phyloP scores from a whole-genome alignment of 2,888 invertebrate species.

The Nycteola revayana region DNA sequence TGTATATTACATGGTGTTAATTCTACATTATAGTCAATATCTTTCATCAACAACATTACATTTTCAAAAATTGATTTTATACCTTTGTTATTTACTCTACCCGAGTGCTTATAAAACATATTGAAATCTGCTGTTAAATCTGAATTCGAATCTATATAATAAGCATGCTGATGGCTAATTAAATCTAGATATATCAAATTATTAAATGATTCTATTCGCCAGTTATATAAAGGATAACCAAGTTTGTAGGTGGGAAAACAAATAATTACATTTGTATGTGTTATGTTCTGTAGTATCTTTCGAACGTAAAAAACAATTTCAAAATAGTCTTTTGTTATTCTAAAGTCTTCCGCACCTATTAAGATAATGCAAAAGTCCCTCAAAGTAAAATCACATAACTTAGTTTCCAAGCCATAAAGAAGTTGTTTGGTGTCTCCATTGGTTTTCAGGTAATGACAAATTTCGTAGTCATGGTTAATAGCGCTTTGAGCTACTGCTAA shows the following conservation, averaged over 20 bases:
- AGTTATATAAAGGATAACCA: neutral
- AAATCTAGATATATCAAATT: conserved; percentile 3
- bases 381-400: conserved; percentile 1
- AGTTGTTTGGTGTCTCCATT: conserved; percentile 2
- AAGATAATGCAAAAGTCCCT: conserved; percentile 4
- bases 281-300: neutral
- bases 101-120: conserved; percentile 1
- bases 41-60: no score
- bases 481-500: no score
- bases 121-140: neutral
- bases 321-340: neutral
- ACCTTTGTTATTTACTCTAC: conserved; percentile 1
- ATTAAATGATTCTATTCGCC: neutral
- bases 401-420: conserved; percentile 1
- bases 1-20: neutral
- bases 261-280: conserved; percentile 1
- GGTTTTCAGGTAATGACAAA: conserved; percentile 1
- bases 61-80: neutral
- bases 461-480: no score
- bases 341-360: conserved; percentile 3
- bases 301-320: neutral
- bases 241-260: conserved; percentile 1
- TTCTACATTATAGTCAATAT: neutral
- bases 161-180: neutral
- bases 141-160: conserved; percentile 5